These are phyloP conservation scores for Torymus texanus DNA, from an alignment of 2,888 invertebrate species.

Conservation along the genomic window DNA sequence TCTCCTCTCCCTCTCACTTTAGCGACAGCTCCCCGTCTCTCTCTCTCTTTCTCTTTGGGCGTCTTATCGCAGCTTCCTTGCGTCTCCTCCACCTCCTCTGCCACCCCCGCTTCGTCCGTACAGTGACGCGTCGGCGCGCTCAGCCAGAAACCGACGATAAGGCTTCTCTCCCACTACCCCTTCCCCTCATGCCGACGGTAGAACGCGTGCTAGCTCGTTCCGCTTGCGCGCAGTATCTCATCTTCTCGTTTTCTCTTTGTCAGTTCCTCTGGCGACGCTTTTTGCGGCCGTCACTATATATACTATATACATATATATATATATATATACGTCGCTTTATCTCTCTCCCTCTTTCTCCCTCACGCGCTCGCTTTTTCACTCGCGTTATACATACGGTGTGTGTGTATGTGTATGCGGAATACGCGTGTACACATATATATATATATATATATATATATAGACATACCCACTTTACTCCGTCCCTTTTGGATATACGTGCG, in stretches of 20 bases:
- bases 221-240: conserved; percentile 51
- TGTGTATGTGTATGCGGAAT: too few relatives aligned
- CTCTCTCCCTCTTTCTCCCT: conserved; percentile 29
- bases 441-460: too few relatives aligned
- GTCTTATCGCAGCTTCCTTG: conserved; percentile 68
- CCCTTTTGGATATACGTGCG: too few relatives aligned
- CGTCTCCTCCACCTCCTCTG: conserved; percentile 55
- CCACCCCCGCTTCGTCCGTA: conserved; percentile 57
- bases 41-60: conserved; percentile 42
- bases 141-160: conserved; percentile 74
- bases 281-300: too few relatives aligned
- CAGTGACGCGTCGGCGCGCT: conserved; percentile 71
- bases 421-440: too few relatives aligned
- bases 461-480: too few relatives aligned
- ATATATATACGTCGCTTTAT: too few relatives aligned
- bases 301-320: too few relatives aligned
- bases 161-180: conserved; percentile 65
- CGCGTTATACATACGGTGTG: neutral
- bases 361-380: conserved; percentile 49
- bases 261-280: conserved; percentile 9
- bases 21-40: too few relatives aligned
- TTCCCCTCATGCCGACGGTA: conserved; percentile 13
- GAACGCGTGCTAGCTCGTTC: conserved; percentile 40
- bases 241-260: conserved; percentile 54
- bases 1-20: too few relatives aligned